phyloP scores from a whole-genome alignment of 2,113 vertebrate genomes.

The Otus sunia region DNA sequence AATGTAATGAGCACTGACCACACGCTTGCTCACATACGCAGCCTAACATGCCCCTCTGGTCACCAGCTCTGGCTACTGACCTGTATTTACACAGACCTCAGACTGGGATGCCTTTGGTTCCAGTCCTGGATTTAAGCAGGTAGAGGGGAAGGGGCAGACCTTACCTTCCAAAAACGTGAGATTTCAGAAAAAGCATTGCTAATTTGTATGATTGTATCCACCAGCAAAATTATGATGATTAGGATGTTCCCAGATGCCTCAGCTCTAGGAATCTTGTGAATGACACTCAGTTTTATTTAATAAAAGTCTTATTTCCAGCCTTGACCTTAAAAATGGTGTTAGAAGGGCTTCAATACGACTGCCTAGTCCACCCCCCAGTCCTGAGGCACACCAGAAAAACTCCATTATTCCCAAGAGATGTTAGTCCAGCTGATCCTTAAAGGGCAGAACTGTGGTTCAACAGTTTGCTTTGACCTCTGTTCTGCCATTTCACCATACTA shows the following conservation, averaged over 20 bases:
- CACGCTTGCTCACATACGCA: background rate
- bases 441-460: background rate
- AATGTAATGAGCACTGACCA: background rate
- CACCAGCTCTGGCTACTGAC: background rate
- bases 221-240: background rate
- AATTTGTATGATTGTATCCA: background rate
- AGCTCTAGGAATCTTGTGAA: background rate
- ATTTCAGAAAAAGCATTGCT: background rate
- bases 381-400: background rate
- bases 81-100: background rate
- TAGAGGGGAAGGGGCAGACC: background rate
- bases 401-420: background rate
- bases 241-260: background rate
- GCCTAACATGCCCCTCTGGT: accelerated
- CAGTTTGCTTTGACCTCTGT: background rate
- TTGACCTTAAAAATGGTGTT: background rate
- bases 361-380: background rate
- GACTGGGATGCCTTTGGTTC: background rate
- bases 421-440: background rate
- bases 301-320: background rate
- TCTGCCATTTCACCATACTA: background rate
- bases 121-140: background rate
- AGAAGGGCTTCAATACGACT: background rate
- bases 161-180: background rate
- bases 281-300: background rate